Percentiles rank a stretch among this genome's conserved stretches.
phyloP scores from a whole-genome alignment of 2,888 invertebrate genomes.

The Leptinotarsa rubiginosa region DNA sequence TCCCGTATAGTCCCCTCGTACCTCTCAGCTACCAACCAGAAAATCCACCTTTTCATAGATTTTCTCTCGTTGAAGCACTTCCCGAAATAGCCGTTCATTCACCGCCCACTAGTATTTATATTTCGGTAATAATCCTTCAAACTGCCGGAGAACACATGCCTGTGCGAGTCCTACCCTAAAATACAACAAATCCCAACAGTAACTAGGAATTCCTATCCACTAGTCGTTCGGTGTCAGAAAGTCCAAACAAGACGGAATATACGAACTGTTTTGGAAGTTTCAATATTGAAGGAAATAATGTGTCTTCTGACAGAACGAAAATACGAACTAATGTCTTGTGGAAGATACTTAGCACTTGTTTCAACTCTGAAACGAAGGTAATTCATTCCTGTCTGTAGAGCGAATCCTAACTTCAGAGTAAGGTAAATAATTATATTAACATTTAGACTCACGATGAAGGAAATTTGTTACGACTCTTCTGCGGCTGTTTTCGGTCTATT shows the following conservation, averaged over 20 bases:
- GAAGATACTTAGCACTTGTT: not conserved
- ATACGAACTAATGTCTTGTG: not conserved
- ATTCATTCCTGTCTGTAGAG: slow-evolving; percentile 4
- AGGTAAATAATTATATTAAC: not conserved
- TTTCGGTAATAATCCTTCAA: no score
- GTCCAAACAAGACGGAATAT: slow-evolving; percentile 10
- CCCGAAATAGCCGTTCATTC: no score
- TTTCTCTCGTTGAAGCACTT: no score
- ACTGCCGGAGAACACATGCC: not conserved
- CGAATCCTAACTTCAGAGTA: not conserved
- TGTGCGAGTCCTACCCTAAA: not conserved
- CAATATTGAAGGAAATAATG: slow-evolving; percentile 9
- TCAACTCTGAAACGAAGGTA: slow-evolving; percentile 2
- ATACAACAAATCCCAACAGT: slow-evolving; percentile 4
- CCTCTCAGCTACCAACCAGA: no score
- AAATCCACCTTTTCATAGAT: no score
- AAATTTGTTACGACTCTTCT: no score
- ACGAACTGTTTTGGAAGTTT: not conserved
- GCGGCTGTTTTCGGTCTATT: no score
- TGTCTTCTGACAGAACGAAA: slow-evolving; percentile 2
- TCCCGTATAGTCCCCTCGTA: no score
- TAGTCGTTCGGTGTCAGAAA: not conserved
- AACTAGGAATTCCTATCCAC: not conserved
- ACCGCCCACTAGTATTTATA: no score
- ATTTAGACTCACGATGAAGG: no score